Percentiles rank a stretch among this genome's conserved stretches.
phyloP scores from a whole-genome alignment of 1,140 invertebrate species.

The Cheumatopsyche charites region DNA sequence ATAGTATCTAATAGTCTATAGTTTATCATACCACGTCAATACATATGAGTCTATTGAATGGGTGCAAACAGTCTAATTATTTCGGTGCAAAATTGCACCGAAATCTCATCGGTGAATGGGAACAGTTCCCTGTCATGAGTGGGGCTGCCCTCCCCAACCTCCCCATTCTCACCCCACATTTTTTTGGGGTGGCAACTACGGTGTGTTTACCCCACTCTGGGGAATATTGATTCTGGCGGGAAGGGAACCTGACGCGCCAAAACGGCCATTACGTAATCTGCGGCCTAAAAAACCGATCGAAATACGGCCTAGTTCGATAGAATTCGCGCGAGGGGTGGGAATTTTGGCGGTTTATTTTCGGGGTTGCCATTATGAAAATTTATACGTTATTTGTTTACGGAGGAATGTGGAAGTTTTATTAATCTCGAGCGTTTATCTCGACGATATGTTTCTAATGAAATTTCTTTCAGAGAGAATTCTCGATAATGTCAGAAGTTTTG shows the following conservation, averaged over 20 bases:
- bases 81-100: neutral
- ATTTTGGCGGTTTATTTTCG: neutral
- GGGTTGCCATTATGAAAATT: neutral
- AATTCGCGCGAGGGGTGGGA: neutral
- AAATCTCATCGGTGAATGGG: neutral
- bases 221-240: constrained; percentile 16
- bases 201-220: constrained; percentile 4
- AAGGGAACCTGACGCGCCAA: neutral
- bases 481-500: too few relatives aligned
- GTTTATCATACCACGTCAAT: too few relatives aligned
- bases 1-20: too few relatives aligned
- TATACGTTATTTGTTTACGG: neutral
- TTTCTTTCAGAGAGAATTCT: too few relatives aligned
- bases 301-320: neutral
- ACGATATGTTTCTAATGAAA: too few relatives aligned
- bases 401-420: too few relatives aligned
- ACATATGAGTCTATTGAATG: neutral
- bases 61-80: neutral
- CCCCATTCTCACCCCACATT: too few relatives aligned
- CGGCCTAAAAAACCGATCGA: neutral
- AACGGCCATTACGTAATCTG: neutral
- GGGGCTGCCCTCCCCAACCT: neutral
- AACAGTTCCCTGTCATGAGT: neutral
- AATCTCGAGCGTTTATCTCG: too few relatives aligned
- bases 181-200: neutral